Evolutionary conservation across 2,113 vertebrate species (phyloP), one percentile per base, ranked within the genome.

Genomic region (Delphinus delphis): DNA sequence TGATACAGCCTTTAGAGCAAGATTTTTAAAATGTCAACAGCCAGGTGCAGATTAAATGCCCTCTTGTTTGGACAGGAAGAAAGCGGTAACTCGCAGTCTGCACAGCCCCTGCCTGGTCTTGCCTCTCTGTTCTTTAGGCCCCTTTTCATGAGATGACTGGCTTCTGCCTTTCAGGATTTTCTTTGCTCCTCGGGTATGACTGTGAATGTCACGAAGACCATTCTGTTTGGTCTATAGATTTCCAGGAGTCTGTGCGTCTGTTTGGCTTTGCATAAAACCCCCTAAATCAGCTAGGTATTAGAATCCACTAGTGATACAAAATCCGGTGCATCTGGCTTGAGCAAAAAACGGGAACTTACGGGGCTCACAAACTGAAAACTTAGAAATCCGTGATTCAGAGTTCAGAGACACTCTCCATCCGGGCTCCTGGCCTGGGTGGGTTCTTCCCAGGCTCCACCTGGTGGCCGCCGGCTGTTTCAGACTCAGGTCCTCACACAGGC

Each of bases 51-150:
- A 47, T 33, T 55, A 47, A 26, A 6, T 4, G 41, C n/a, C 44
- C 36, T 36, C 26, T 3, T n/a, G 62, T 44, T 63, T 1, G 17
- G 13, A 11, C 44, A 25, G 67, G 89, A 5, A 25, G 18, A 31
- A 33, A 12, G 25, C 0, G 36, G 26, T 3, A 12, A 31, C 6
- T 10, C 1, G 1, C 1, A 0, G 1, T 0, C 15, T 4, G 11
- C n/a, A 14, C 25, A 21, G n/a, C n/a, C 0, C 18, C 1, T 1
- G 31, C 58, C n/a, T 4, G 6, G 17, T 9, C 5, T 31, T 26
- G 26, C 6, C 50, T 4, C 9, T 63, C 33, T 74, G 26, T 3
- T 33, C 68, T n/a, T 1, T 20, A 17, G 3, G 14, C 36, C 17
- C 12, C 33, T n/a, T 31, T 31, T 31, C 65, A 3, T 0, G 7